A percentile compares a stretch with the other conserved stretches of the same genome.
Evolutionary conservation across 2,797 vertebrate genomes (phyloP).

Genomic region (Sebastes nivosus): DNA sequence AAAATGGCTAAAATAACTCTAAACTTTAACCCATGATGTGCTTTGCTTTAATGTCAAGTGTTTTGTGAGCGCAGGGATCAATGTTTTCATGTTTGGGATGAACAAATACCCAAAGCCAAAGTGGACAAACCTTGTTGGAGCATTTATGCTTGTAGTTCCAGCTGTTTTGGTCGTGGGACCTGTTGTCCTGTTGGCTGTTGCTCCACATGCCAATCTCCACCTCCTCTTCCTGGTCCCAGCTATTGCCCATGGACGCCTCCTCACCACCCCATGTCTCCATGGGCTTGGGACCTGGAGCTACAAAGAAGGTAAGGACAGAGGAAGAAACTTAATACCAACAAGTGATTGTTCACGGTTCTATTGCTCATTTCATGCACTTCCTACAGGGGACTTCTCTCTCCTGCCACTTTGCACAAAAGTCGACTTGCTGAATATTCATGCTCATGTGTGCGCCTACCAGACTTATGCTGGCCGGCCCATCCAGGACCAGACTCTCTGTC

Average conservation of each 20-base stretch:
- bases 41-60: background rate
- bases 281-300: conserved; percentile 88
- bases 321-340: background rate
- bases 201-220: conserved; percentile 99
- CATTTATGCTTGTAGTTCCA: conserved; percentile 92
- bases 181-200: conserved; percentile 89
- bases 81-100: background rate
- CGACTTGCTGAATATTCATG: background rate
- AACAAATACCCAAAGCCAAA: background rate
- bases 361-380: background rate
- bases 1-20: background rate
- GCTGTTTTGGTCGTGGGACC: conserved; percentile 88
- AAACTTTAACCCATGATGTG: background rate
- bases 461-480: conserved; percentile 88
- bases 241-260: conserved; percentile 85
- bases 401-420: background rate
- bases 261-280: conserved; percentile 94
- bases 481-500: conserved; percentile 68
- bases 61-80: background rate
- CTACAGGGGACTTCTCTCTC: background rate
- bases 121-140: conserved; percentile 87
- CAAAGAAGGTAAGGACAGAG: background rate
- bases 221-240: conserved; percentile 96
- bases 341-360: background rate
- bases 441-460: conserved; percentile 82